Base-by-base conservation (phyloP, 2,888 invertebrate species). In the Cerceris ruficornis region DNA sequence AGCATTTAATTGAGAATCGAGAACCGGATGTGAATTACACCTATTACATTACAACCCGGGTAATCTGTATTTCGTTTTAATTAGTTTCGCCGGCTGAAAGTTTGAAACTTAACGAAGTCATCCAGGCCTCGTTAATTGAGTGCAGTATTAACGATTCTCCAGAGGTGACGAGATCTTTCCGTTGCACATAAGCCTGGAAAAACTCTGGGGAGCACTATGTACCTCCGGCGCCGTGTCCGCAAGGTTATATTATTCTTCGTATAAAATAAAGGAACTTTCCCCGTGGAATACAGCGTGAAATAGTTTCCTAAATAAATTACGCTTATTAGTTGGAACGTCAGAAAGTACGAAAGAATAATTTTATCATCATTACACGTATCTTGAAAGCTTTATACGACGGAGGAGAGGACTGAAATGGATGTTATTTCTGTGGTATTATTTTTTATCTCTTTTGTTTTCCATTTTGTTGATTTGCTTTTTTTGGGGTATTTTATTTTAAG, bases 131-230 rank as follows among this genome's bases (percentile, higher is more conserved):
- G 68, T 64, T 76, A 74, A 76, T 75, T 46, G 39, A n/a, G 41
- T 58, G 42, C 17, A 58, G 67, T 75, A 75, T 73, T 52, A 66
- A 73, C 57, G 66, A 52, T 54, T 43, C 59, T 74, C 54, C 1
- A 41, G 49, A 50, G 50, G 50, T 50, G 50, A 50, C 11, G 46
- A 75, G 62, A 59, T 54, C 28, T 64, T 28, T 14, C 17, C 42
- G 14, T 52, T 28, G n/a, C 50, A 9, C 54, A 62, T 67, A 73
- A 62, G 62, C 49, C 39, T 49, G 46, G 58, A 76, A 76, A 74
- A 75, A 75, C 76, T 76, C 76, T 6, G 6, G 76, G 68, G 76
- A 76, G 68, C 42, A 49, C 55, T 75, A 68, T 28, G 46, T 62
- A 67, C 75, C 54, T 43, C 46, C 39, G 39, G 58, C 6, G 17